Evolutionary conservation across 2,113 vertebrate genomes (phyloP).

Genomic region (Fregetta grallaria): DNA sequence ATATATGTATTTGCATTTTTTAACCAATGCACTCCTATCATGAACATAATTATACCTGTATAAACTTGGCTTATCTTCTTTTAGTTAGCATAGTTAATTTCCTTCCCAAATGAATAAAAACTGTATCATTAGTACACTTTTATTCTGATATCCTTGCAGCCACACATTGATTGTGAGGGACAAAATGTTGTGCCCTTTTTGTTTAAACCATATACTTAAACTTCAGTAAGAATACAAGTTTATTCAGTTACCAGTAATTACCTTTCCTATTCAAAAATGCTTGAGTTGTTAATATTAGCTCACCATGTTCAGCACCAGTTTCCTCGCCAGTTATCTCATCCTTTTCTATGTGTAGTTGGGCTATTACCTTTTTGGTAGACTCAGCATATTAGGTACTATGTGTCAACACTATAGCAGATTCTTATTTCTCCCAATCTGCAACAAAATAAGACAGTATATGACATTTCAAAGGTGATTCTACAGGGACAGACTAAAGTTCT

Average conservation of each 20-base stretch:
- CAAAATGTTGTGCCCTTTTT: not conserved
- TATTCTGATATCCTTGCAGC: not conserved
- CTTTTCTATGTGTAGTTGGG: not conserved
- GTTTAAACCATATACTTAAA: not conserved
- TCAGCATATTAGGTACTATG: not conserved
- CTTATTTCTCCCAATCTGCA: not conserved
- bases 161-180: not conserved
- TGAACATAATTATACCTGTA: not conserved
- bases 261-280: not conserved
- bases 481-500: not conserved
- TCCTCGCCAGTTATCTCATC: not conserved
- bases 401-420: not conserved
- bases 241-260: not conserved
- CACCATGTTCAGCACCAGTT: not conserved
- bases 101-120: not conserved
- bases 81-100: not conserved
- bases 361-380: not conserved
- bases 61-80: not conserved
- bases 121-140: not conserved
- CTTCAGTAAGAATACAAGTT: not conserved
- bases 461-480: not conserved
- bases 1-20: not conserved
- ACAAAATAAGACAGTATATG: not conserved
- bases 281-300: not conserved
- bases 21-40: not conserved